phyloP scores from a whole-genome alignment of 2,797 vertebrate genomes.

The Ciconia nigra region DNA sequence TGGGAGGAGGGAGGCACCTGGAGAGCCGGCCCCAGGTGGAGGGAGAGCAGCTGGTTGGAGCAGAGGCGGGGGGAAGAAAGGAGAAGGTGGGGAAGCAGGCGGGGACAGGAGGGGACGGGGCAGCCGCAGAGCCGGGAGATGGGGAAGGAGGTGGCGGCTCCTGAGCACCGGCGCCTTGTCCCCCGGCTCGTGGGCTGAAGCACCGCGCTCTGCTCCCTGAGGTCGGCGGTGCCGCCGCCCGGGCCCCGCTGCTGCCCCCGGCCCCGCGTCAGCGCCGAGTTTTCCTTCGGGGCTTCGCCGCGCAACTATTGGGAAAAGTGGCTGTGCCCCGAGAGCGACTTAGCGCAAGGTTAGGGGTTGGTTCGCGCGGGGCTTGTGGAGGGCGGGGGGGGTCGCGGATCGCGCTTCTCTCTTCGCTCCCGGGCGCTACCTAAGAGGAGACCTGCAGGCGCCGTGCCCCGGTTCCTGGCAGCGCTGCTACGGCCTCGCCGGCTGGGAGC shows the following conservation, averaged over 20 bases:
- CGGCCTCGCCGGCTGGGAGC: background rate
- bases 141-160: background rate
- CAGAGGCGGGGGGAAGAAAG: background rate
- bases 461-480: background rate
- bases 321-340: background rate
- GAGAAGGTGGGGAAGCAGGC: constrained; percentile 22
- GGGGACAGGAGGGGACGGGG: background rate
- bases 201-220: background rate
- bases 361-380: fast-evolving
- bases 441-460: background rate
- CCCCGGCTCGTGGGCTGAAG: background rate
- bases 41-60: background rate
- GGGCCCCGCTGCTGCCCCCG: background rate
- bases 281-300: background rate
- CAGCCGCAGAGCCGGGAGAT: background rate
- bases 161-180: background rate
- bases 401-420: too few relatives aligned
- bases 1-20: background rate
- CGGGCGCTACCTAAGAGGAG: background rate
- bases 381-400: too few relatives aligned
- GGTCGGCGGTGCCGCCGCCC: background rate
- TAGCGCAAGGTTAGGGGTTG: background rate
- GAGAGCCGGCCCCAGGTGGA: background rate
- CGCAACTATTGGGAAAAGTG: background rate
- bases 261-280: background rate